Evolutionary conservation across 2,797 vertebrate genomes (phyloP).

Genomic region (Valencia hispanica): DNA sequence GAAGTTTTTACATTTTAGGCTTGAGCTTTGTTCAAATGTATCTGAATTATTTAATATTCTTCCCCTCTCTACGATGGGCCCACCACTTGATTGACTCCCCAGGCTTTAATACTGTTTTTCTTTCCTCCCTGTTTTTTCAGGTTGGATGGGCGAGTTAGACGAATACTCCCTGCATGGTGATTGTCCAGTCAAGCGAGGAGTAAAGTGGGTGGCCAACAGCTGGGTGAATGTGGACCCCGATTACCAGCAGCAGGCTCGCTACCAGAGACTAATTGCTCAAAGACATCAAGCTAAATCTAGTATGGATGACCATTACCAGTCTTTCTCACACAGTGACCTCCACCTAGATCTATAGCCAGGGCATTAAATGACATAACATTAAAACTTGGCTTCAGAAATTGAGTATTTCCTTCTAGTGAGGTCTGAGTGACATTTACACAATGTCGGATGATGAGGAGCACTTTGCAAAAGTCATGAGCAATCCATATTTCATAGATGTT

Average conservation of each 20-base stretch:
- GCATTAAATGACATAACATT: constrained; percentile 5
- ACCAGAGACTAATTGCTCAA: constrained; percentile 85
- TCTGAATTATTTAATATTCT: background rate
- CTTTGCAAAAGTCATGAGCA: constrained; percentile 7
- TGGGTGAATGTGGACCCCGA: constrained; percentile 98
- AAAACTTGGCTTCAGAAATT: constrained; percentile 10
- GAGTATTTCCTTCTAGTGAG: constrained; percentile 11
- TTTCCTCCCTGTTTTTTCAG: constrained; percentile 65
- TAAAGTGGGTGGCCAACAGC: constrained; percentile 95
- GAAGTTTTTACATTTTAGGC: background rate
- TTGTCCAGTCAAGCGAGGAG: constrained; percentile 88
- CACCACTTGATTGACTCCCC: background rate
- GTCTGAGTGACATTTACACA: constrained; percentile 10
- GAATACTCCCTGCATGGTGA: constrained; percentile 95
- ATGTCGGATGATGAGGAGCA: background rate
- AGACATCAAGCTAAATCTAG: constrained; percentile 57
- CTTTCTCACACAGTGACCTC: constrained; percentile 73
- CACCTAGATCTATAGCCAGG: constrained; percentile 81
- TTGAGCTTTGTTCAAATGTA: background rate
- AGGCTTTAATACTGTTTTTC: background rate
- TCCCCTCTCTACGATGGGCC: background rate
- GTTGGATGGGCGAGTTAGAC: constrained; percentile 96
- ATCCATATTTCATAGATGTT: background rate
- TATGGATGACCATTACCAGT: constrained; percentile 67
- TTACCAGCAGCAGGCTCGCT: constrained; percentile 86